These are phyloP conservation scores for Lepas anatifera DNA, from an alignment of 2,888 invertebrate species.

Conservation along the genomic window DNA sequence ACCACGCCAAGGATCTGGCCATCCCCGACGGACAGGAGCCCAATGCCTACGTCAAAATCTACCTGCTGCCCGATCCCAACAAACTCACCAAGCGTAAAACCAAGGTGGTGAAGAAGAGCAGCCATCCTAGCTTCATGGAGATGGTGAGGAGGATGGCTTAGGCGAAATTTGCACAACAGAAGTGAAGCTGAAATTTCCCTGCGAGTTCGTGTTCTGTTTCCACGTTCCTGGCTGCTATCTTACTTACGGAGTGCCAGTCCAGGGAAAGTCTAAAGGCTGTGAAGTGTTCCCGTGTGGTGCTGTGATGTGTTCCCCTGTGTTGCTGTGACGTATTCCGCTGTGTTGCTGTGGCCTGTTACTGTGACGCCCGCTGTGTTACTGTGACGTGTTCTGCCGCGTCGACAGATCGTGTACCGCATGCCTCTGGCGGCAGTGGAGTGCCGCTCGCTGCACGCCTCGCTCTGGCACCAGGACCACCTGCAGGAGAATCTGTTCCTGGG, in stretches of 20 bases:
- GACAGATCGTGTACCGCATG: constrained; percentile 78
- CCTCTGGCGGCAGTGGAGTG: constrained; percentile 60
- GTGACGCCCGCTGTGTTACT: too few species aligned
- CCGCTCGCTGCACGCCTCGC: constrained; percentile 70
- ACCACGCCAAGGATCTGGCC: constrained; percentile 81
- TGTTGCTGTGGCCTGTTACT: too few species aligned
- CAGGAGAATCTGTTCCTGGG: constrained; percentile 93
- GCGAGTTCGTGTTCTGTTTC: too few species aligned
- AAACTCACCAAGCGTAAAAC: constrained; percentile 94
- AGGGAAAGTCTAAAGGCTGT: too few species aligned
- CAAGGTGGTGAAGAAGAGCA: constrained; percentile 77
- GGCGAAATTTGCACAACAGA: too few species aligned
- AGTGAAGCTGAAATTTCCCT: too few species aligned
- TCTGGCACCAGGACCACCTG: constrained; percentile 86
- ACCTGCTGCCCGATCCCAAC: constrained; percentile 79
- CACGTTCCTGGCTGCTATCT: too few species aligned
- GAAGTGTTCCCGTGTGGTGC: too few species aligned
- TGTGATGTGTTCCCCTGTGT: too few species aligned
- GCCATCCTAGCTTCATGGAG: constrained; percentile 96
- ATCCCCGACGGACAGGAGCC: constrained; percentile 46
- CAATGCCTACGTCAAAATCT: constrained; percentile 45
- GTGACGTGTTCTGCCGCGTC: too few species aligned
- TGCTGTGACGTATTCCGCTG: too few species aligned
- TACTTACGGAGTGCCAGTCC: too few species aligned
- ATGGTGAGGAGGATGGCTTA: constrained; percentile 49